Evolutionary conservation across 2,797 vertebrate genomes (phyloP).

Genomic region (Syngnathus rostellatus): DNA sequence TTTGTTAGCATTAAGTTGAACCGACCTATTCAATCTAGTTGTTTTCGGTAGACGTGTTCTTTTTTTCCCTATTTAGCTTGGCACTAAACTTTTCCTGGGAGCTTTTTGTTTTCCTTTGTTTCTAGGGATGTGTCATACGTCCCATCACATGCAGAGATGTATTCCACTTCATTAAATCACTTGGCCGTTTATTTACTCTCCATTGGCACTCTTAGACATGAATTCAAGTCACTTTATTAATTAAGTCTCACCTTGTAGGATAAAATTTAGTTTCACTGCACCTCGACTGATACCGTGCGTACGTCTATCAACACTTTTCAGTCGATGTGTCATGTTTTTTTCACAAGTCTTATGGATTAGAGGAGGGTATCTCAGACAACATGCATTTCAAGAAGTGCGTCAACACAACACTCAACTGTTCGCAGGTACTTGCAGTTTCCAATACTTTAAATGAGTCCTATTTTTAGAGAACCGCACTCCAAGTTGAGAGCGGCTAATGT

Average conservation of each 20-base stretch:
- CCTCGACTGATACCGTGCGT: not conserved
- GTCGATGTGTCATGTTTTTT: not conserved
- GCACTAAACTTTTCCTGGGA: no score
- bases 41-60: no score
- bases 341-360: not conserved
- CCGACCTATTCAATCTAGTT: no score
- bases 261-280: no score
- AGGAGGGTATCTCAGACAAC: not conserved
- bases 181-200: no score
- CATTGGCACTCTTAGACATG: not conserved
- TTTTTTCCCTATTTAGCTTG: no score
- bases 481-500: not conserved
- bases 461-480: conserved; percentile 7
- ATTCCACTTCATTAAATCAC: no score
- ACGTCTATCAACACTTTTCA: not conserved
- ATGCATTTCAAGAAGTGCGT: not conserved
- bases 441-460: not conserved
- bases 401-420: not conserved
- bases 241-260: not conserved
- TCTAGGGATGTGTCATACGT: no score
- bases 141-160: no score
- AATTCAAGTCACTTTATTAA: not conserved
- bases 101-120: no score
- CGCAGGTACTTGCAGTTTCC: not conserved
- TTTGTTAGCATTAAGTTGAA: no score